phyloP scores from a whole-genome alignment of 2,888 invertebrate genomes.

The Escarpia spicata region DNA sequence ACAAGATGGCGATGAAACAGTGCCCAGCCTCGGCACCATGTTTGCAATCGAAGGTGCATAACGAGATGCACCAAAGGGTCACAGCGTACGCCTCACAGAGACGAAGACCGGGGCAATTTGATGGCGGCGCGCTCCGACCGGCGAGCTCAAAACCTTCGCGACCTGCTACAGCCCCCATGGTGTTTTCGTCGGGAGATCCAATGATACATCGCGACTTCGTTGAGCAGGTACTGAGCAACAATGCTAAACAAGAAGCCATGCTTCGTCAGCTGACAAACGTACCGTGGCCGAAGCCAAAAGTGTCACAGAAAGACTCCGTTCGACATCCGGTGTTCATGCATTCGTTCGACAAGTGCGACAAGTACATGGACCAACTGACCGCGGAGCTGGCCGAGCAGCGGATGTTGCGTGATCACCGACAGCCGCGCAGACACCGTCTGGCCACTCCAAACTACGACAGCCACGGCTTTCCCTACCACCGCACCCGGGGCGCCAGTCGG shows the following conservation, averaged over 20 bases:
- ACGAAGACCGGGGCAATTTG: no score
- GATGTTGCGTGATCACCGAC: background rate
- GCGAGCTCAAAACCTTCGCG: no score
- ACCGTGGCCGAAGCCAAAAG: background rate
- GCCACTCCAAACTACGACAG: background rate
- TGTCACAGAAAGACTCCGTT: background rate
- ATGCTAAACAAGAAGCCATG: background rate
- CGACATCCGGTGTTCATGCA: background rate
- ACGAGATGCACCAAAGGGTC: no score
- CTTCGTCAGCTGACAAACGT: background rate
- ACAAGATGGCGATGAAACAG: no score
- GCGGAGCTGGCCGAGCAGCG: background rate
- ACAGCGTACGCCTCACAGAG: no score
- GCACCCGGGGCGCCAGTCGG: background rate
- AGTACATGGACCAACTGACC: background rate
- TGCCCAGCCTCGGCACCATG: no score
- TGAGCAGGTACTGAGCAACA: background rate
- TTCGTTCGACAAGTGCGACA: background rate
- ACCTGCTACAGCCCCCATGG: no score
- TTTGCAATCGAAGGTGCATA: no score
- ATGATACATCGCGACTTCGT: background rate
- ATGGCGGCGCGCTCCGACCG: no score
- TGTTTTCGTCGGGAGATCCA: background rate
- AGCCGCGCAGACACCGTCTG: background rate
- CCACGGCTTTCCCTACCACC: background rate